Evolutionary conservation across 2,113 vertebrate species (phyloP).

Genomic region (Perca fluviatilis): DNA sequence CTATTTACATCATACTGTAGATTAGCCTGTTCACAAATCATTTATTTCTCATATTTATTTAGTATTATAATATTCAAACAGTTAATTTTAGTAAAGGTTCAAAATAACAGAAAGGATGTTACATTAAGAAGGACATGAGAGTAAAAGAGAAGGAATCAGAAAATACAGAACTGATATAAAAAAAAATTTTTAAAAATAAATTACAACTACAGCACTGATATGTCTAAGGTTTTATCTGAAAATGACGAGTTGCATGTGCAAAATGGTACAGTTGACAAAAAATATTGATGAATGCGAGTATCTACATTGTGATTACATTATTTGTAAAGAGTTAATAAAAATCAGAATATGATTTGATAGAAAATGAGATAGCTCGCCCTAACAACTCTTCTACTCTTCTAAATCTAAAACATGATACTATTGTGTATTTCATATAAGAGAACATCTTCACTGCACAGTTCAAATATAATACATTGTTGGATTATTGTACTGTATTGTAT

Average conservation of each 20-base stretch:
- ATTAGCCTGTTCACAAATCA: constrained; percentile 75
- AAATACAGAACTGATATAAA: constrained; percentile 6
- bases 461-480: constrained; percentile 93
- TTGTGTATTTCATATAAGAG: constrained; percentile 93
- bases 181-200: constrained; percentile 21
- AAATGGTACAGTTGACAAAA: constrained; percentile 90
- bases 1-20: constrained; percentile 75
- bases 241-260: constrained; percentile 92
- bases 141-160: constrained; percentile 13
- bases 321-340: constrained; percentile 95
- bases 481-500: constrained; percentile 88
- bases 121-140: constrained; percentile 65
- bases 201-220: constrained; percentile 62
- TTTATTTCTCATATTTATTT: constrained; percentile 68
- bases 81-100: constrained; percentile 78
- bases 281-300: constrained; percentile 80
- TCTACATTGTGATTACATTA: constrained; percentile 91
- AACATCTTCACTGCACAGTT: constrained; percentile 96
- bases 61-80: constrained; percentile 75
- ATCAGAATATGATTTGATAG: constrained; percentile 93
- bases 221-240: constrained; percentile 81
- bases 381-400: constrained; percentile 92
- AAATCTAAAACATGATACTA: constrained; percentile 94
- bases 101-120: constrained; percentile 78
- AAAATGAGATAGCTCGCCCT: constrained; percentile 93